Conservation (phyloP, 2,888 invertebrate species). For the Sclerodermus sp. region DNA sequence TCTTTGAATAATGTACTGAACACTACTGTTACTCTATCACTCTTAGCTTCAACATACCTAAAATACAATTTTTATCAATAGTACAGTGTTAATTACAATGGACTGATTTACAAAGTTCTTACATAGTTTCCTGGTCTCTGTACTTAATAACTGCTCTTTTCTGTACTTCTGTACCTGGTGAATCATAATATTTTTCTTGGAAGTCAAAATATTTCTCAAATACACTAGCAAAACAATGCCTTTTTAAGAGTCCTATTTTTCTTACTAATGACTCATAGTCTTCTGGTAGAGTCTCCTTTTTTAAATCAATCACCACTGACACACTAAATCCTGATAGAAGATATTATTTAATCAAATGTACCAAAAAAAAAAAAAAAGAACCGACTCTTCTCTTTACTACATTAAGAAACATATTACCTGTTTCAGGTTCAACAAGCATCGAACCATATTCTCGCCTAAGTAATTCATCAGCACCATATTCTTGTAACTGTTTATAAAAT, state of each 20-base stretch:
- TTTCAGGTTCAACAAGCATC: slow-evolving; percentile 81
- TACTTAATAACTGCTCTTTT: slow-evolving; percentile 98
- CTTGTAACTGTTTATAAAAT: slow-evolving; percentile 97
- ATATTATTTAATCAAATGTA: neutral
- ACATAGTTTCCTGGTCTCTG: slow-evolving; percentile 98
- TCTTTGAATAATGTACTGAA: slow-evolving; percentile 99
- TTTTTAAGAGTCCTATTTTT: slow-evolving; percentile 90
- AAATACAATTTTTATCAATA: neutral
- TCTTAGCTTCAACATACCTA: slow-evolving; percentile 97
- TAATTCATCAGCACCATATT: slow-evolving; percentile 96
- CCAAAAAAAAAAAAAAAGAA: neutral
- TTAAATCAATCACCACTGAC: slow-evolving; percentile 85
- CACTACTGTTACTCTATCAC: slow-evolving; percentile 97
- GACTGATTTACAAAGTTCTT: slow-evolving; percentile 53
- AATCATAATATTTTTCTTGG: slow-evolving; percentile 96
- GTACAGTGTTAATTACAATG: slow-evolving; percentile 4
- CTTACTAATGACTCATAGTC: slow-evolving; percentile 89
- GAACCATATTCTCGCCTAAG: slow-evolving; percentile 90
- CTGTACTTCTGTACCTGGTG: slow-evolving; percentile 84
- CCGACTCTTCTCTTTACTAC: neutral
- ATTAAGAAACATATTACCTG: slow-evolving; percentile 64
- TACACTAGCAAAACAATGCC: slow-evolving; percentile 98
- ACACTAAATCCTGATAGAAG: slow-evolving; percentile 84
- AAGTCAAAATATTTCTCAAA: slow-evolving; percentile 99
- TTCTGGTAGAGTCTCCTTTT: slow-evolving; percentile 77